Base-by-base conservation (phyloP, 23 tunicate genomes). In the Styela plicata region DNA sequence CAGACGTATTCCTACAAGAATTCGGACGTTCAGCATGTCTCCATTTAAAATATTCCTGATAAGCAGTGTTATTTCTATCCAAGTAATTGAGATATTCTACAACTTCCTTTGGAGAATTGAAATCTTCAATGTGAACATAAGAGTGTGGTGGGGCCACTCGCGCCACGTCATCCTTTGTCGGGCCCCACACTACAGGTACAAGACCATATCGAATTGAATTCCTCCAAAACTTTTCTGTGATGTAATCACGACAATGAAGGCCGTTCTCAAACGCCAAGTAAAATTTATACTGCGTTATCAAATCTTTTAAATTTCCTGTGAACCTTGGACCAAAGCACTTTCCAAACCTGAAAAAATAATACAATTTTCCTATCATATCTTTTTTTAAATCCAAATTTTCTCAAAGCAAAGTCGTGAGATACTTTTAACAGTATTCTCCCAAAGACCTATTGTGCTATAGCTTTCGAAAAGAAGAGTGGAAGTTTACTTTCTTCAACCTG, bases 141-240 rank as follows among this genome's bases (percentile, higher is more conserved):
- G 93, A 88, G 25, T 75, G 63, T 23, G 79, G 84, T 2, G 93
- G 93, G 1, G 80, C 93, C 3, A 88, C 22, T 26, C 44, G 66
- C 35, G 18, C 33, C 10, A 88, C 63, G 63, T 88, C 93, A 3
- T 68, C 64, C 52, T 79, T 78, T n/a, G 66, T 13, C 1, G 93
- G 76, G 26, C 93, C 93, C 88, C 86, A 88, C 21, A 88, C 93
- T 22, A 88, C 87, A 25, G 93, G 93, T 2, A 88, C 85, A 21
- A 83, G 63, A 29, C 86, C 87, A 34, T 69, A 44, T 22, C 20
- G 2, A 2, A 88, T 23, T 13, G 76, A 52, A 20, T 83, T 88
- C 1, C 63, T 61, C 93, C 87, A 83, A 57, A 88, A 83, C 74
- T 88, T 88, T 64, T 88, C 93, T 1, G 88, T 88, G 32, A 86